Conservation (phyloP, 2,888 invertebrate species). For the Drosophila maculinotata region DNA sequence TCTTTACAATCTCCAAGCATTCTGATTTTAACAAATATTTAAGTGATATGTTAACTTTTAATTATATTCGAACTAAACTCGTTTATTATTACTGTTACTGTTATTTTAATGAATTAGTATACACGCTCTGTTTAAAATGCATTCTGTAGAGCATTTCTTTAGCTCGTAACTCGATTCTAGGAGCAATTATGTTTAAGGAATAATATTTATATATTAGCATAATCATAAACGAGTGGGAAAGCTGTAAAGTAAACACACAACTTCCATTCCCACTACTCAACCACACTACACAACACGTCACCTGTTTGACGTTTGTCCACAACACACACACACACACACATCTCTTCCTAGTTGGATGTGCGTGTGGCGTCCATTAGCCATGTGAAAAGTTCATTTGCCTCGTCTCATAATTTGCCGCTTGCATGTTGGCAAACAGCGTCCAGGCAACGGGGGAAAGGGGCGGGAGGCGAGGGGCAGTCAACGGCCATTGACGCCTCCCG, state of each 20-base stretch:
- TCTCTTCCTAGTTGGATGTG: slow-evolving; percentile 29
- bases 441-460: slow-evolving; percentile 5
- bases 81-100: background rate
- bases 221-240: slow-evolving; percentile 46
- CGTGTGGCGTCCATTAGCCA: slow-evolving; percentile 68
- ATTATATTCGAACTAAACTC: background rate
- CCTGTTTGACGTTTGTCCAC: slow-evolving; percentile 61
- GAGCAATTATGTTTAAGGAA: slow-evolving; percentile 48
- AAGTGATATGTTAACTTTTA: too few species aligned
- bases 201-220: slow-evolving; percentile 54
- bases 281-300: slow-evolving; percentile 41
- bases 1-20: background rate
- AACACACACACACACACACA: slow-evolving; percentile 24
- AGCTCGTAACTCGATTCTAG: background rate
- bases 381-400: slow-evolving; percentile 81
- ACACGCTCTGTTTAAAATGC: background rate
- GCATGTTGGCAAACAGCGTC: slow-evolving; percentile 65
- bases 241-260: slow-evolving; percentile 48
- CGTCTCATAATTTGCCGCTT: slow-evolving; percentile 77
- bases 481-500: slow-evolving; percentile 31
- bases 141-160: background rate
- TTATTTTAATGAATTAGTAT: background rate
- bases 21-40: too few species aligned
- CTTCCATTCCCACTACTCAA: background rate
- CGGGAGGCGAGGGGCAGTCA: slow-evolving; percentile 19